Conservation (phyloP, 1,140 invertebrate genomes). For the Temnothorax longispinosus region DNA sequence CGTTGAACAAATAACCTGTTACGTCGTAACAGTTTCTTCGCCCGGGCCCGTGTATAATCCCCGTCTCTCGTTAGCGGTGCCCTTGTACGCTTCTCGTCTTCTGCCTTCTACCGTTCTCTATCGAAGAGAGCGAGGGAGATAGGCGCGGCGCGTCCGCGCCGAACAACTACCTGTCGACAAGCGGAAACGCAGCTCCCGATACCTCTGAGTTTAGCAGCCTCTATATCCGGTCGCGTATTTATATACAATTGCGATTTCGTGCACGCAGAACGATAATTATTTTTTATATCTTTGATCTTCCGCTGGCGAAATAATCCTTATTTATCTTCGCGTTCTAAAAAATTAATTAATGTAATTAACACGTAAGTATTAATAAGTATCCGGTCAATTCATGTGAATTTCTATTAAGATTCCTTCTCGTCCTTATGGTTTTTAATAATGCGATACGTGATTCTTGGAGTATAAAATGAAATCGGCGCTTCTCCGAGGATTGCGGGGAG, state of each 20-base stretch:
- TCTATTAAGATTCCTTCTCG: not conserved
- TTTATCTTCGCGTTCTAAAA: not conserved
- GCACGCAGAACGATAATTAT: conserved; percentile 32
- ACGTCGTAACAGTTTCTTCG: conserved; percentile 61
- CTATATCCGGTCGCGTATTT: not conserved
- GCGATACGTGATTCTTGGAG: not conserved
- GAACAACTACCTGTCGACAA: conserved; percentile 16
- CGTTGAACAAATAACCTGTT: conserved; percentile 74
- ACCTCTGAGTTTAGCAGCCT: not conserved
- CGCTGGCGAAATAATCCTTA: not conserved
- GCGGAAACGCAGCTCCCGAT: conserved; percentile 5
- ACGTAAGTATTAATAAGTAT: conserved; percentile 36
- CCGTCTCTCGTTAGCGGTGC: conserved; percentile 66
- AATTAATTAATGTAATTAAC: conserved; percentile 41
- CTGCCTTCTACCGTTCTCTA: not conserved
- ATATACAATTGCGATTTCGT: conserved; percentile 7
- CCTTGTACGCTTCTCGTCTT: conserved; percentile 28
- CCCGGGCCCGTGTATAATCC: conserved; percentile 40
- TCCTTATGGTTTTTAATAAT: not conserved
- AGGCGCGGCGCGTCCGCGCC: not conserved
- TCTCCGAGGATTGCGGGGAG: not conserved
- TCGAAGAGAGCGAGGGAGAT: not conserved
- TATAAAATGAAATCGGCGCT: conserved; percentile 39
- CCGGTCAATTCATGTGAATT: conserved; percentile 22
- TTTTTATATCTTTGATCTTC: conserved; percentile 19